Evolutionary conservation across 2,888 invertebrate species (phyloP).

Genomic region (Drosophila histrio): DNA sequence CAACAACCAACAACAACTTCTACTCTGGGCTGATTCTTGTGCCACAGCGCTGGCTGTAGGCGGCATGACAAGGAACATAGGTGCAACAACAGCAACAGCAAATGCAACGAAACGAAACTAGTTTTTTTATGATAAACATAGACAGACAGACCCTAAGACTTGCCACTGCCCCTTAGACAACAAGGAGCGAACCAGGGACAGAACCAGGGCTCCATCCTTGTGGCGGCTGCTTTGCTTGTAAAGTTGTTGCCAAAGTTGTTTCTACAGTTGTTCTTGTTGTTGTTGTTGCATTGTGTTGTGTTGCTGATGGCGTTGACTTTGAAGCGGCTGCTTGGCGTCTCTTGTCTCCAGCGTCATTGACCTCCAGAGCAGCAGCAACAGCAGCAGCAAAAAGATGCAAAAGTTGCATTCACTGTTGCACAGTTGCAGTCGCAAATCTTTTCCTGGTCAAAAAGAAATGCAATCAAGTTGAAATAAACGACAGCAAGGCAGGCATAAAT

Average conservation of each 20-base stretch:
- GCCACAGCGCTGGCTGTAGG: conserved; percentile 43
- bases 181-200: conserved; percentile 34
- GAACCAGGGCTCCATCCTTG: conserved; percentile 39
- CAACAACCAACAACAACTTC: neutral
- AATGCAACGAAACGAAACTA: conserved; percentile 64
- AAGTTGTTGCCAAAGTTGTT: conserved; percentile 36
- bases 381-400: conserved; percentile 15
- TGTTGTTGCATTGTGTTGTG: conserved; percentile 27
- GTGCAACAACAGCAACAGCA: conserved; percentile 51
- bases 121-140: conserved; percentile 60
- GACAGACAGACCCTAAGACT: conserved; percentile 28
- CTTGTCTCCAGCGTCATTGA: conserved; percentile 63
- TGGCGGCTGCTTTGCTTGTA: conserved; percentile 40
- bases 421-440: conserved; percentile 13
- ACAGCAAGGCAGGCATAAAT: conserved; percentile 69
- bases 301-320: conserved; percentile 56
- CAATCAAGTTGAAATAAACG: conserved; percentile 58
- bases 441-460: conserved; percentile 29
- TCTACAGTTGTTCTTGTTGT: conserved; percentile 19
- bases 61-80: conserved; percentile 56
- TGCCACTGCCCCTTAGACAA: conserved; percentile 37
- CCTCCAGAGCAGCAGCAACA: conserved; percentile 30
- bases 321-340: conserved; percentile 48
- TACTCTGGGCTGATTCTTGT: conserved; percentile 19
- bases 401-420: conserved; percentile 9